Conservation (phyloP, 2,113 vertebrate genomes). For the Nipponia nippon region DNA sequence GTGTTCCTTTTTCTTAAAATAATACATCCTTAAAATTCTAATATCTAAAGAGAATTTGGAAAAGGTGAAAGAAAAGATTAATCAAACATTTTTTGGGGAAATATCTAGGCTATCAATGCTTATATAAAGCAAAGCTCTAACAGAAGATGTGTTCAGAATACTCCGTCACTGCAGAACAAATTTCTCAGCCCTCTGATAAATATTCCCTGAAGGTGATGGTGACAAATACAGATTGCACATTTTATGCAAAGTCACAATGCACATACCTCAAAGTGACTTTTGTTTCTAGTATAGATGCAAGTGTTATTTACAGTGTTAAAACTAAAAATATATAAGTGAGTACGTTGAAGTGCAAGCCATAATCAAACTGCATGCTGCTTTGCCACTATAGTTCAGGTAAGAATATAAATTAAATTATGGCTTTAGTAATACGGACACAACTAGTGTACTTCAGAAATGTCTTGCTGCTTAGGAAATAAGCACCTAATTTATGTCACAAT, state of each 20-base stretch:
- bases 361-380: neutral
- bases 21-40: neutral
- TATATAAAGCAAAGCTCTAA: neutral
- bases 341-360: neutral
- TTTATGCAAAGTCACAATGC: constrained; percentile 9
- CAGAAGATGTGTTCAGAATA: neutral
- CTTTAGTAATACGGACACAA: neutral
- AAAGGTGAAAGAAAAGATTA: neutral
- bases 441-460: neutral
- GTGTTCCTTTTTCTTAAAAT: neutral
- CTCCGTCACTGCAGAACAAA: neutral
- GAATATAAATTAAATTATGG: neutral
- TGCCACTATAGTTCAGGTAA: neutral
- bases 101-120: neutral
- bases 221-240: neutral
- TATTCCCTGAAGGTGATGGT: neutral
- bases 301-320: neutral
- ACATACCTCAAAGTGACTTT: constrained; percentile 9
- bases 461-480: constrained; percentile 25
- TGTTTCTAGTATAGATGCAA: constrained; percentile 1
- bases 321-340: constrained; percentile 25
- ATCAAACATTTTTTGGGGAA: neutral
- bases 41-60: neutral
- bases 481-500: neutral
- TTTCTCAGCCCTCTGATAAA: neutral